Evolutionary conservation across 2,888 invertebrate genomes (phyloP).

Genomic region (Leptinotarsa rubiginosa): DNA sequence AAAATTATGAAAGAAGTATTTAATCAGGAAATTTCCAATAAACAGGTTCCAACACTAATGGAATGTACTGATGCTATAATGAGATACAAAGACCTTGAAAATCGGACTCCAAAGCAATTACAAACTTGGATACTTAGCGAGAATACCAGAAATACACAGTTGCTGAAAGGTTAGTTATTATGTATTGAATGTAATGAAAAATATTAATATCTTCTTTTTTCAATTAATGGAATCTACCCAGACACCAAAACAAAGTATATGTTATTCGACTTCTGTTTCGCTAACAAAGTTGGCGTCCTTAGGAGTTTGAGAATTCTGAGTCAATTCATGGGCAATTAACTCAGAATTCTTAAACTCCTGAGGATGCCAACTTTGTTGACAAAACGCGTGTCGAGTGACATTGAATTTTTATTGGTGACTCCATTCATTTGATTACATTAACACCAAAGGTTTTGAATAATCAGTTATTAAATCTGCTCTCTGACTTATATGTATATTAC

Average conservation of each 20-base stretch:
- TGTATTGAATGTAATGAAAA: not conserved
- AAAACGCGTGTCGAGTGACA: not conserved
- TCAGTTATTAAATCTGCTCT: not conserved
- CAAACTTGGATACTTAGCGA: slow-evolving; percentile 8
- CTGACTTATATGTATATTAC: slow-evolving; percentile 5
- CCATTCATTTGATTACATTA: slow-evolving; percentile 1
- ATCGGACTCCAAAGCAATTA: slow-evolving; percentile 9
- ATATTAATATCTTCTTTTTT: not conserved
- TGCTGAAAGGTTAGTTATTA: not conserved
- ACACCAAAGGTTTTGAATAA: not conserved
- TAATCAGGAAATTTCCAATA: not conserved
- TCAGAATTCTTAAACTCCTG: not conserved
- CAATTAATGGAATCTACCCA: not conserved
- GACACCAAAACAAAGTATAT: not conserved
- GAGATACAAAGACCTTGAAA: slow-evolving; percentile 8
- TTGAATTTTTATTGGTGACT: slow-evolving; percentile 2
- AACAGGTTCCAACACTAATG: not conserved
- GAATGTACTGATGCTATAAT: slow-evolving; percentile 15
- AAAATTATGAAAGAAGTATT: not conserved
- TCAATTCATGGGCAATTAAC: not conserved
- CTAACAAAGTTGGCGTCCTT: not conserved
- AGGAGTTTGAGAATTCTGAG: not conserved
- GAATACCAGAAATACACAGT: not conserved
- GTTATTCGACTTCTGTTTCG: not conserved
- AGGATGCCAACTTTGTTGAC: slow-evolving; percentile 5